These are phyloP conservation scores for Montipora foliosa DNA, from an alignment of 64 coral and sea anemone genomes.

Conservation along the genomic window DNA sequence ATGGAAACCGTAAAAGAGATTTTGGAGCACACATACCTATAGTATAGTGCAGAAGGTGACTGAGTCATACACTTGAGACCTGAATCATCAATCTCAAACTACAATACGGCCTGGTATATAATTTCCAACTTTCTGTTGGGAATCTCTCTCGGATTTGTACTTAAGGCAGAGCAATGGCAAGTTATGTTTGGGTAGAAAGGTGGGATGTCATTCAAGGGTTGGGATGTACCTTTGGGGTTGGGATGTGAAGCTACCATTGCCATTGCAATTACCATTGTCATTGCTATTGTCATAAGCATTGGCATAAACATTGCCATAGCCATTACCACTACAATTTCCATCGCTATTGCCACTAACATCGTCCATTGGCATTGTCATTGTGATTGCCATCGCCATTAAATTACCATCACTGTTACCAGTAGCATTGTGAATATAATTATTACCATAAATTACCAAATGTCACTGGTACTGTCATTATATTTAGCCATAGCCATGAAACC, in stretches of 20 bases:
- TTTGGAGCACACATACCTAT: background rate
- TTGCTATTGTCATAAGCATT: background rate
- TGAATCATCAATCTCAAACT: background rate
- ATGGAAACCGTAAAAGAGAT: background rate
- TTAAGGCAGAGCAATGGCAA: too few species aligned
- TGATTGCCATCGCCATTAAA: background rate
- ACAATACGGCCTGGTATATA: background rate
- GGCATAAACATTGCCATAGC: background rate
- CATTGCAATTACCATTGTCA: background rate
- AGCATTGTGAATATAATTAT: background rate
- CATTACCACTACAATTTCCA: background rate
- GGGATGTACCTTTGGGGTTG: background rate
- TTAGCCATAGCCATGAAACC: too few species aligned
- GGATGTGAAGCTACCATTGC: background rate
- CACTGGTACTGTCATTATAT: too few species aligned
- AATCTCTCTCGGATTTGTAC: background rate
- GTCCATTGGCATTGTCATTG: background rate
- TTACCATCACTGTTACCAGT: background rate
- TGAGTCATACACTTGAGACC: background rate
- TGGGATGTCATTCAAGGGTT: background rate
- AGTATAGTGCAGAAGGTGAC: background rate
- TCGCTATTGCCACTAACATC: background rate
- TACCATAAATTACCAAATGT: slow-evolving; percentile 12
- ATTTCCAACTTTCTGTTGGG: background rate
- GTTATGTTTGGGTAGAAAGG: too few species aligned